Evolutionary conservation across 2,888 invertebrate species (phyloP).

Genomic region (Pemphredon lugubris): DNA sequence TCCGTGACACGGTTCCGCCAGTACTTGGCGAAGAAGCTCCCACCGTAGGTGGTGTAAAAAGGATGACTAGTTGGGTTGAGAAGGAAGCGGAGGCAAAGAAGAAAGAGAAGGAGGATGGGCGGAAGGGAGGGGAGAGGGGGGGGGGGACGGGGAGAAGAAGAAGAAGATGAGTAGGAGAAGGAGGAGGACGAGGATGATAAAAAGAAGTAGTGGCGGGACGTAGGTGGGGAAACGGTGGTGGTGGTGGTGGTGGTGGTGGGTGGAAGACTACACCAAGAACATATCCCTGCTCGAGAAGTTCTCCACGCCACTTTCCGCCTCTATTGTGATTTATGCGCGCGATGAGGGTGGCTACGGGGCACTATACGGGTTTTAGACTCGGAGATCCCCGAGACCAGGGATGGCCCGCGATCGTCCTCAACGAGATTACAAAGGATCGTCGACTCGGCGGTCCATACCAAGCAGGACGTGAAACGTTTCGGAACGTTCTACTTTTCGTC

Average conservation of each 20-base stretch:
- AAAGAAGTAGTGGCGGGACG: conserved; percentile 4
- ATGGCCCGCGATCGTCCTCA: conserved; percentile 75
- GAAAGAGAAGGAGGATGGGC: conserved; percentile 28
- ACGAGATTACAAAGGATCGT: conserved; percentile 79
- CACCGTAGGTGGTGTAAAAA: conserved; percentile 48
- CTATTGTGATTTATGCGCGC: conserved; percentile 80
- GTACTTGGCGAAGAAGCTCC: conserved; percentile 55
- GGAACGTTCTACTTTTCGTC: conserved; percentile 66
- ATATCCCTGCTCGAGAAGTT: conserved; percentile 78
- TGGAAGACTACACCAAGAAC: conserved; percentile 65
- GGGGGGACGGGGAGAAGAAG: conserved; percentile 13
- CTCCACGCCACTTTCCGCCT: conserved; percentile 78
- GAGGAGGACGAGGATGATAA: conserved; percentile 45
- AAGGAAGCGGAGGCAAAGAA: conserved; percentile 46
- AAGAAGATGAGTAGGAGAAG: conserved; percentile 40
- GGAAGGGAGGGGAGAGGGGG: conserved; percentile 12
- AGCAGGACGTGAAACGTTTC: conserved; percentile 72
- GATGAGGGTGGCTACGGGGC: conserved; percentile 76
- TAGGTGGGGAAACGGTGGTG: conserved; percentile 5
- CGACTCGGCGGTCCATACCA: conserved; percentile 72
- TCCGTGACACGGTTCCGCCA: conserved; percentile 56
- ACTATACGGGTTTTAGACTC: conserved; percentile 72
- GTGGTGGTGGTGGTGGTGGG: too few relatives aligned
- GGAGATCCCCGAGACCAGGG: conserved; percentile 60
- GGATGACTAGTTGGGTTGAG: conserved; percentile 53